Evolutionary conservation across 2,888 invertebrate species (phyloP).

Genomic region (Melanostoma scalare): DNA sequence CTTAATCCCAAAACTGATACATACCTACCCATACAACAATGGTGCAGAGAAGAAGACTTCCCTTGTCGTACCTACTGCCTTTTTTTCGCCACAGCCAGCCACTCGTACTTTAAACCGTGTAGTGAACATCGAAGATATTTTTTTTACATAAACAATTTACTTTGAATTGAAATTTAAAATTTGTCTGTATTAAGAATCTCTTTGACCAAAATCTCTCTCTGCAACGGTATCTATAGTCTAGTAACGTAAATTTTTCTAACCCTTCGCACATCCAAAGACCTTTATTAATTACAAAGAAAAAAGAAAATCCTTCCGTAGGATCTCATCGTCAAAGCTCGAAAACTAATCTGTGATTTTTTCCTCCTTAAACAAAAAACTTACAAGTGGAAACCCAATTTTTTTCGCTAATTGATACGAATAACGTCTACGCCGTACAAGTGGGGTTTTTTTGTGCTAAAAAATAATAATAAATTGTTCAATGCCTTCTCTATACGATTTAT

Average conservation of each 20-base stretch:
- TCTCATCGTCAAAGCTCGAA: not conserved
- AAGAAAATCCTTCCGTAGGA: no score
- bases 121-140: constrained; percentile 31
- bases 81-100: not conserved
- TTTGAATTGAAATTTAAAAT: not conserved
- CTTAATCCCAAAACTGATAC: constrained; percentile 18
- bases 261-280: no score
- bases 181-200: not conserved
- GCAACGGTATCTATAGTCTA: no score
- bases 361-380: not conserved
- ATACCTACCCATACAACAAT: not conserved
- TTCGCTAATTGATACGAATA: constrained; percentile 24
- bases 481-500: constrained; percentile 6
- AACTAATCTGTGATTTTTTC: constrained; percentile 31
- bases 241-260: no score
- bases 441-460: constrained; percentile 31
- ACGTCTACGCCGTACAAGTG: constrained; percentile 17
- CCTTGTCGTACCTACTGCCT: constrained; percentile 36
- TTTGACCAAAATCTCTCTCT: not conserved
- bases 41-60: constrained; percentile 43
- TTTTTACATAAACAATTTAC: constrained; percentile 31
- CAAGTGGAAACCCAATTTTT: not conserved
- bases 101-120: constrained; percentile 16
- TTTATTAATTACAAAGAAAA: no score
- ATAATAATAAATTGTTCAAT: constrained; percentile 1